These are phyloP conservation scores for Metellina segmentata DNA, from an alignment of 2,888 invertebrate genomes.

Conservation along the genomic window DNA sequence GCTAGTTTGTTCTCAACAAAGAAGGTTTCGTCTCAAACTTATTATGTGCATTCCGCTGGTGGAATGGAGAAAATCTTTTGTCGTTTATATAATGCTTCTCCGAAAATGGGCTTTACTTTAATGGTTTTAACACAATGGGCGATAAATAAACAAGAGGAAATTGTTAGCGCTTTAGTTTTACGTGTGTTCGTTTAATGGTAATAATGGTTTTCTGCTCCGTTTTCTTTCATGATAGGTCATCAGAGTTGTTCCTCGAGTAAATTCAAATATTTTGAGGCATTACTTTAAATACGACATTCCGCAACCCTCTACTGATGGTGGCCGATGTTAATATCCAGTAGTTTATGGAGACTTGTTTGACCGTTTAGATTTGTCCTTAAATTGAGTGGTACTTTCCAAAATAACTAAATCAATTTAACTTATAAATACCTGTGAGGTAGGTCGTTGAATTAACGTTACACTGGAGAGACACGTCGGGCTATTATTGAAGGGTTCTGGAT, in stretches of 20 bases:
- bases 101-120: not conserved
- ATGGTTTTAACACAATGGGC: not conserved
- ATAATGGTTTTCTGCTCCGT: not conserved
- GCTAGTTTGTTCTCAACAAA: not conserved
- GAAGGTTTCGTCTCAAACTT: not conserved
- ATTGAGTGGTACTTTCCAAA: too few relatives aligned
- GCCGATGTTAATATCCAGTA: too few relatives aligned
- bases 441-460: too few relatives aligned
- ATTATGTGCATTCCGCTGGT: not conserved
- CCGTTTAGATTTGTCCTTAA: too few relatives aligned
- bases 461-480: too few relatives aligned
- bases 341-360: too few relatives aligned
- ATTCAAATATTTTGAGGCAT: not conserved
- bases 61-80: not conserved
- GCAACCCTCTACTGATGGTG: too few relatives aligned
- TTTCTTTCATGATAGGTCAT: not conserved
- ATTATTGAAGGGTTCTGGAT: too few relatives aligned
- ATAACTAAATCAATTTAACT: too few relatives aligned
- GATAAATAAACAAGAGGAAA: not conserved
- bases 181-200: not conserved
- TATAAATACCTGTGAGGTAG: too few relatives aligned
- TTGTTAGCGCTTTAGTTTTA: not conserved
- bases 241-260: not conserved
- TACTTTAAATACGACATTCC: too few relatives aligned
- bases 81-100: not conserved